Evolutionary conservation across 2,888 invertebrate species (phyloP).

Genomic region (Perithous albicinctus): DNA sequence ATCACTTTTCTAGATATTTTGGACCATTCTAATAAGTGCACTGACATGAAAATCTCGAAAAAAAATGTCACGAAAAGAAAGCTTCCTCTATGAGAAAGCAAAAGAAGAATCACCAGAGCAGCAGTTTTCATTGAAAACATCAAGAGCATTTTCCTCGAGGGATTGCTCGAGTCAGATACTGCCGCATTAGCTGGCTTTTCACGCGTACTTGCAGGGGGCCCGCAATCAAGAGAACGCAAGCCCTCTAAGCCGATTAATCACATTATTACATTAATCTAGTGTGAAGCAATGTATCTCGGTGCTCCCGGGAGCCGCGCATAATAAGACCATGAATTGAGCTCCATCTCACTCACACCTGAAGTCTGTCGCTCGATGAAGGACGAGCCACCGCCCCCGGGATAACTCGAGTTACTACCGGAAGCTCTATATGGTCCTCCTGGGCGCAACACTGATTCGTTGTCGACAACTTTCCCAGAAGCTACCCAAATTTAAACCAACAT

Average conservation of each 20-base stretch:
- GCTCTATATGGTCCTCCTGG: not conserved
- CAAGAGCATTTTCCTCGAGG: not conserved
- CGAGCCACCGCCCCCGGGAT: conserved; percentile 30
- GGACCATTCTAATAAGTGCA: too few relatives aligned
- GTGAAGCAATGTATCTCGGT: conserved; percentile 67
- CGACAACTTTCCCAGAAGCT: not conserved
- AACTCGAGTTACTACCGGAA: conserved; percentile 7
- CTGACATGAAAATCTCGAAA: too few relatives aligned
- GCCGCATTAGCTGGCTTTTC: not conserved
- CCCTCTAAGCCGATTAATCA: conserved; percentile 75
- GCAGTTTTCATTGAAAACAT: too few relatives aligned
- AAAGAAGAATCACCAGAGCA: too few relatives aligned
- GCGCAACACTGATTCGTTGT: not conserved
- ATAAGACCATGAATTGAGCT: conserved; percentile 53
- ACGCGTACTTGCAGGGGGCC: not conserved
- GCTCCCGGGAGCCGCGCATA: conserved; percentile 60
- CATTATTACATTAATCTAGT: conserved; percentile 75
- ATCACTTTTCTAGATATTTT: too few relatives aligned
- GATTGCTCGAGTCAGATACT: not conserved
- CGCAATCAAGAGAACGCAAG: conserved; percentile 71
- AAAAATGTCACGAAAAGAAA: too few relatives aligned
- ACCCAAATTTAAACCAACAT: not conserved
- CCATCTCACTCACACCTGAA: not conserved
- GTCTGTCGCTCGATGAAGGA: conserved; percentile 24
- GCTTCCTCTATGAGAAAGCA: too few relatives aligned